Base-by-base conservation (phyloP, 2,888 invertebrate genomes). In the Fragum fragum region DNA sequence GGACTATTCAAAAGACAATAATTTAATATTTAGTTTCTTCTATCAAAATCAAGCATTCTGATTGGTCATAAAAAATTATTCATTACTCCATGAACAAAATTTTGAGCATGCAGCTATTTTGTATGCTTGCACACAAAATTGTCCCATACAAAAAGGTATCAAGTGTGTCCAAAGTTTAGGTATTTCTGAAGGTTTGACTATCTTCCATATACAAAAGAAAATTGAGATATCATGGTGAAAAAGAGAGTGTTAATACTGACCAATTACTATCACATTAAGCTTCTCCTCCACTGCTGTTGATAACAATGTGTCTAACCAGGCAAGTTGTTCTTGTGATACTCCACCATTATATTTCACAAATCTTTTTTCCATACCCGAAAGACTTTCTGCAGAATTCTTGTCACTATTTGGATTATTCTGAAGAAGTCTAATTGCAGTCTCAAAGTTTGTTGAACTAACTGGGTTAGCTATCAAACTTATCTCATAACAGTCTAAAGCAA, bases 291-390 rank as follows among this genome's bases (percentile, higher is more conserved):
- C 89, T 21, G 94, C 92, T 63, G 91, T 88, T 32, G 75, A 32
- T 11, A 94, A 85, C 76, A 92, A 89, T 5, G 84, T 57, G 21
- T 91, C 85, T 63, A 95, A 78, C 95, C 95, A 95, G 1, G 80
- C 61, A 7, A 95, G 68, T 85, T 95, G 95, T 32, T 87, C 73
- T n/a, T 84, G 73, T 52, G 93, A 89, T 1, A 94, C 52, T n/a
- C 89, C 94, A 23, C 95, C 95, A 90, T 95, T 95, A 77, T 90
- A 94, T 63, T 90, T 89, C 3, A 92, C 91, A 88, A 94, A 94
- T 28, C 94, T 86, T 59, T 76, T 83, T 23, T 90, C 81, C 2
- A 79, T 47, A 1, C 91, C 93, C n/a, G 83, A 57, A 39, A 95
- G 81, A 32, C 92, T 91, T 14, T 78, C 78, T 9, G 90, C 84